Evolutionary conservation across 2,888 invertebrate genomes (phyloP).

Genomic region (Drosophila ustulata): DNA sequence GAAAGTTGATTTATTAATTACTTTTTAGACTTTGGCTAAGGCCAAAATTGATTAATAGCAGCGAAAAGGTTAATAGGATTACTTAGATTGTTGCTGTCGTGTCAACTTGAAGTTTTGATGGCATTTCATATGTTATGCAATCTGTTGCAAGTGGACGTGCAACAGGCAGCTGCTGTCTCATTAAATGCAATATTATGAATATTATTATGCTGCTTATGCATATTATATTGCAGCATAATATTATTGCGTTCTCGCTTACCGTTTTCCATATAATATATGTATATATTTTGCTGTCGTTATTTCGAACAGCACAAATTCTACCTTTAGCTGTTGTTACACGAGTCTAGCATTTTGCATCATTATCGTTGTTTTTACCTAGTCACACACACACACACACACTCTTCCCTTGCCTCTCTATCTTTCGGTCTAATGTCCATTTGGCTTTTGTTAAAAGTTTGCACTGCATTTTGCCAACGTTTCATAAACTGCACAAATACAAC

Average conservation of each 20-base stretch:
- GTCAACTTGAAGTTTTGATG: constrained; percentile 45
- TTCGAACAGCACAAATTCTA: constrained; percentile 1
- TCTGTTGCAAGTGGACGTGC: constrained; percentile 28
- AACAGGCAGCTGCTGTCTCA: constrained; percentile 25
- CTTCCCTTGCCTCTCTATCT: background rate
- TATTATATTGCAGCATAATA: constrained; percentile 13
- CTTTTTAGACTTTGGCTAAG: constrained; percentile 27
- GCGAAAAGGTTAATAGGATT: constrained; percentile 73
- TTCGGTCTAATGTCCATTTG: constrained; percentile 15
- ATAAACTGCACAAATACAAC: constrained; percentile 59
- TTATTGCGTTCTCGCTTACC: constrained; percentile 9
- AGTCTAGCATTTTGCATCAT: constrained; percentile 34
- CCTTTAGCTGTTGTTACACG: background rate
- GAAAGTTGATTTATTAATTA: constrained; percentile 1
- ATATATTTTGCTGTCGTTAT: background rate
- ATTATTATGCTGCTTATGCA: constrained; percentile 14
- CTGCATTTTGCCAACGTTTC: constrained; percentile 45
- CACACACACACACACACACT: background rate
- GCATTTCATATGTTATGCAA: constrained; percentile 52
- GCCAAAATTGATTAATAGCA: constrained; percentile 61
- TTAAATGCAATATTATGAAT: constrained; percentile 2
- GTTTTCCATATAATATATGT: background rate
- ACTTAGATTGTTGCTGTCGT: constrained; percentile 58
- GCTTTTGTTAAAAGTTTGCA: constrained; percentile 51
- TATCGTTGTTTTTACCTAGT: constrained; percentile 28